Percentiles rank a stretch among this genome's conserved stretches.
phyloP scores from a whole-genome alignment of 2,113 vertebrate species.

The Baryphthengus martii region DNA sequence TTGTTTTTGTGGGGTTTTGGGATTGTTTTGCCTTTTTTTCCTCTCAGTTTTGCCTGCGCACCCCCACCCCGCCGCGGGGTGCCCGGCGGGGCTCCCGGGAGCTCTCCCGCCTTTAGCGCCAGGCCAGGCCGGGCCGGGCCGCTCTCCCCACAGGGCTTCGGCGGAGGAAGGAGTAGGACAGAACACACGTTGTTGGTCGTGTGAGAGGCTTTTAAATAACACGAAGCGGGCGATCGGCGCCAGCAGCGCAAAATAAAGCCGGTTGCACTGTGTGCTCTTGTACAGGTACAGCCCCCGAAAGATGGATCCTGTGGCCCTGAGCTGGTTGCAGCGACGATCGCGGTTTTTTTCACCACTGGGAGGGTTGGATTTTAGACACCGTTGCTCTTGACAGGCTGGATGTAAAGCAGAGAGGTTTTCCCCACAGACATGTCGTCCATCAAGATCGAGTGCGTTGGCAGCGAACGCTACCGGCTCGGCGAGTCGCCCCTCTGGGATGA shows the following conservation, averaged over 20 bases:
- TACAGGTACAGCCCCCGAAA: accelerated
- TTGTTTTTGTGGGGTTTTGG: too few species aligned
- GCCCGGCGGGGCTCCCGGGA: not conserved
- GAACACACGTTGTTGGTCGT: accelerated
- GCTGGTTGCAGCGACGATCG: accelerated
- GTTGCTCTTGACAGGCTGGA: accelerated
- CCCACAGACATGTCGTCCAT: conserved; percentile 78
- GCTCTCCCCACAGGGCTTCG: not conserved
- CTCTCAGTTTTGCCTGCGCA: too few species aligned
- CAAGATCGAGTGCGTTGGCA: conserved; percentile 80
- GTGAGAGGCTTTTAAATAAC: too few species aligned
- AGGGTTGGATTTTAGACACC: accelerated
- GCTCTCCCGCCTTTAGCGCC: too few species aligned
- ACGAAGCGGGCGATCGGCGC: too few species aligned
- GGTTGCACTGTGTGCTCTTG: too few species aligned
- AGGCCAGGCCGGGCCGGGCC: not conserved
- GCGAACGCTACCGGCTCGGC: conserved; percentile 69
- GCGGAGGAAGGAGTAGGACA: not conserved
- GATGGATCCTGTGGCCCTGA: too few species aligned
- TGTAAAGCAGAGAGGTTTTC: accelerated
- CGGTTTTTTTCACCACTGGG: too few species aligned
- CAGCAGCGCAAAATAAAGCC: not conserved
- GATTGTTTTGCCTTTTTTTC: too few species aligned
- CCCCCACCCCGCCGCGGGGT: too few species aligned
- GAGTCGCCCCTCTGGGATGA: conserved; percentile 94